phyloP scores from a whole-genome alignment of 2,113 vertebrate genomes.

The Ariopsis seemanni region DNA sequence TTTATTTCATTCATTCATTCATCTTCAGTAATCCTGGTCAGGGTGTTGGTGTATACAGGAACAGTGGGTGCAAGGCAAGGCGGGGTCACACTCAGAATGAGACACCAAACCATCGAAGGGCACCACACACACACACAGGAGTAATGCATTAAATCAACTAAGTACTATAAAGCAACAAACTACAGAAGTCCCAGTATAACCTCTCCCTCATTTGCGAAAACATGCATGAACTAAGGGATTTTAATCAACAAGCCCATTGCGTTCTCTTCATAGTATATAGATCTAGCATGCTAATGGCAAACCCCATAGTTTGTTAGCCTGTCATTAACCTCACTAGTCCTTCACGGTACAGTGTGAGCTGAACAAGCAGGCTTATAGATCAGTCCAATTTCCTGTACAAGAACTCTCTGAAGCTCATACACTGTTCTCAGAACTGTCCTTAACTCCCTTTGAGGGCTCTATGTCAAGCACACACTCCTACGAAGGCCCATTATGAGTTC shows the following conservation, averaged over 20 bases:
- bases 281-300: conserved; percentile 18
- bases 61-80: not conserved
- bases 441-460: conserved; percentile 23
- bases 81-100: not conserved
- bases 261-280: not conserved
- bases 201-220: conserved; percentile 6
- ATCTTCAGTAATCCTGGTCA: not conserved
- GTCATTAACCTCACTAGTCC: conserved; percentile 10
- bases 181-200: not conserved
- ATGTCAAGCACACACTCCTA: conserved; percentile 34
- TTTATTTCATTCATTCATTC: not conserved
- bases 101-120: not conserved
- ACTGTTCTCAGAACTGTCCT: conserved; percentile 33
- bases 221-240: not conserved
- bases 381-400: conserved; percentile 10
- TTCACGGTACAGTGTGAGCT: conserved; percentile 33
- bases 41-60: not conserved
- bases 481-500: conserved; percentile 28
- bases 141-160: not conserved
- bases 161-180: not conserved
- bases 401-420: conserved; percentile 18
- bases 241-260: not conserved
- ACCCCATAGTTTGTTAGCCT: conserved; percentile 1
- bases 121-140: not conserved
- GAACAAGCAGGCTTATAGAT: not conserved